A percentile compares a stretch with the other conserved stretches of the same genome.
Evolutionary conservation across 2,113 vertebrate species (phyloP).

Genomic region (Sylvietta virens): DNA sequence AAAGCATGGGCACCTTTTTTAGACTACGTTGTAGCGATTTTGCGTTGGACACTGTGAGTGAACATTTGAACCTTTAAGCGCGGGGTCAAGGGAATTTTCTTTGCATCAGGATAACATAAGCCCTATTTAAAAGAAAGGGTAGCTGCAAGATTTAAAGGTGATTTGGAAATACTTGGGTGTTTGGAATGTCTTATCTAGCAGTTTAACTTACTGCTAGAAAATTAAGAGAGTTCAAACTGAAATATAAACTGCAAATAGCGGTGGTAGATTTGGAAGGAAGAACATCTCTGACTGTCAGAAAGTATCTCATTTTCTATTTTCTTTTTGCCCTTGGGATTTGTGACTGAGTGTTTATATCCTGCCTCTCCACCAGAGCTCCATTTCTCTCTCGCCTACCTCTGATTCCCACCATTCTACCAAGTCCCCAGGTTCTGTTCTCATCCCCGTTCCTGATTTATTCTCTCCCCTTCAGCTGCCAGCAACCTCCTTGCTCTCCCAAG

Average conservation of each 20-base stretch:
- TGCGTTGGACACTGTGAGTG: background rate
- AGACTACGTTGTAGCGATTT: background rate
- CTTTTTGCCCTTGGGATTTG: background rate
- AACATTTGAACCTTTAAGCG: background rate
- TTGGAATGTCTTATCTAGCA: background rate
- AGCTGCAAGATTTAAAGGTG: background rate
- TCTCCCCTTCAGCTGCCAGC: background rate
- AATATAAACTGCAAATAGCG: background rate
- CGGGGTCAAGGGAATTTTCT: background rate
- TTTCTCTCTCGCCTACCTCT: background rate
- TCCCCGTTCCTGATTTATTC: background rate
- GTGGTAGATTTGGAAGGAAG: background rate
- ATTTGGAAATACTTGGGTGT: background rate
- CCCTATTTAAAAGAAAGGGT: background rate
- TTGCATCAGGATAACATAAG: background rate
- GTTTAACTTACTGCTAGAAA: background rate
- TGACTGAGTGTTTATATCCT: background rate
- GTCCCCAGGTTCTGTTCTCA: background rate
- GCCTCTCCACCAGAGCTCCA: background rate
- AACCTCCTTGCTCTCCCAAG: background rate
- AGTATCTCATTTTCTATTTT: background rate
- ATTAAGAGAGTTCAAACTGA: background rate
- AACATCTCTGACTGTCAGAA: background rate
- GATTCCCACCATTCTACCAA: background rate
- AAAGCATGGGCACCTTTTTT: background rate